A percentile compares a stretch with the other conserved stretches of the same genome.
phyloP scores from a whole-genome alignment of 1,140 invertebrate species.

The Coelopa frigida region DNA sequence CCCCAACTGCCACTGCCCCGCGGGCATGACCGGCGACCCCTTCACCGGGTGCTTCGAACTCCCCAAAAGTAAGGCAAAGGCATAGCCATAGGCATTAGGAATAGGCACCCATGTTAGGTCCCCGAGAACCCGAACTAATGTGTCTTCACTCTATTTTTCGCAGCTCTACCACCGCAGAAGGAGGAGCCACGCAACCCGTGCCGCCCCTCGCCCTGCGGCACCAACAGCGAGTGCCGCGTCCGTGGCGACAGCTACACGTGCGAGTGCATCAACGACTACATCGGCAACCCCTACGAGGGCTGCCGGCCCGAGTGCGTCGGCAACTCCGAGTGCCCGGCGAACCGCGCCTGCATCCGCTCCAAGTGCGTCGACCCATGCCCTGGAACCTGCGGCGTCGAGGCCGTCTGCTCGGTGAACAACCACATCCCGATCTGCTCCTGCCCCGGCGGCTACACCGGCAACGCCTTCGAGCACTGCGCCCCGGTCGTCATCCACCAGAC shows the following conservation, averaged over 20 bases:
- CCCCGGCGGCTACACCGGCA: slow-evolving; percentile 55
- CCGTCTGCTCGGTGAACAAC: slow-evolving; percentile 58
- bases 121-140: too few species aligned
- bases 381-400: slow-evolving; percentile 53
- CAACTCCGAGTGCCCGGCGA: slow-evolving; percentile 53
- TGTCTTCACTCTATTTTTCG: slow-evolving; percentile 45
- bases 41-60: slow-evolving; percentile 52
- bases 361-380: slow-evolving; percentile 56
- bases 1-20: slow-evolving; percentile 61
- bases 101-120: too few species aligned
- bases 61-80: slow-evolving; percentile 39
- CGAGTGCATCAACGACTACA: slow-evolving; percentile 49
- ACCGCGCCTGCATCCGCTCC: slow-evolving; percentile 50
- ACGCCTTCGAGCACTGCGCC: slow-evolving; percentile 59
- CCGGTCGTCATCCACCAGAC: slow-evolving; percentile 27
- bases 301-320: slow-evolving; percentile 56
- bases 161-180: slow-evolving; percentile 47
- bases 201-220: slow-evolving; percentile 53
- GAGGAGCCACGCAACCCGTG: slow-evolving; percentile 46
- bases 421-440: slow-evolving; percentile 61
- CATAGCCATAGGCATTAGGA: slow-evolving; percentile 43
- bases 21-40: slow-evolving; percentile 63
- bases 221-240: slow-evolving; percentile 50
- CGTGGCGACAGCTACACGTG: slow-evolving; percentile 46
- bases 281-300: slow-evolving; percentile 51